phyloP scores from a whole-genome alignment of 30 jellyfish, hydroid and myxozoan species.

The Catostylus mosaicus region DNA sequence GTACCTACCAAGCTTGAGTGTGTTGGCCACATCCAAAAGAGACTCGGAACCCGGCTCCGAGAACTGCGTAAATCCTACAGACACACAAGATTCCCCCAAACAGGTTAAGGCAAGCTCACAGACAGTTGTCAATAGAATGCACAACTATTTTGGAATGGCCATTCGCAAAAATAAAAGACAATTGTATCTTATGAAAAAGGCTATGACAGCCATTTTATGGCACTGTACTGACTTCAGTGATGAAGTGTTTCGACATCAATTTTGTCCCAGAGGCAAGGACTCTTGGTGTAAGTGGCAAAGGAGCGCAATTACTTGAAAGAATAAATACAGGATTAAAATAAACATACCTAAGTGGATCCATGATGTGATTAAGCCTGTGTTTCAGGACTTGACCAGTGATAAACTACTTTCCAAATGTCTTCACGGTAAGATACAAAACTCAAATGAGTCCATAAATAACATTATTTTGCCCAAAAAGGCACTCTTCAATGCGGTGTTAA shows the following conservation, averaged over 20 bases:
- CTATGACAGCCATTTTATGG: constrained; percentile 49
- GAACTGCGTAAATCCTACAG: not conserved
- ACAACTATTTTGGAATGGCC: constrained; percentile 54
- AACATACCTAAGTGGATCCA: constrained; percentile 53
- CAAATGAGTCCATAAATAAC: constrained; percentile 17
- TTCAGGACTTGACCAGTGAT: constrained; percentile 17
- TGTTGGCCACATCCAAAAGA: constrained; percentile 38
- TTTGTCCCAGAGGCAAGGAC: constrained; percentile 43
- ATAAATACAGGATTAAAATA: not conserved
- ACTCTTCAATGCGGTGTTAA: constrained; percentile 16
- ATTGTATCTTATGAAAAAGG: constrained; percentile 44
- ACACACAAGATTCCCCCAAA: not conserved
- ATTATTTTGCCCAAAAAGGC: constrained; percentile 1
- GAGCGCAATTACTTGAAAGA: constrained; percentile 25
- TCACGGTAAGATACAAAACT: constrained; percentile 36
- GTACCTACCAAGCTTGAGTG: constrained; percentile 13
- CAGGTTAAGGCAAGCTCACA: constrained; percentile 43
- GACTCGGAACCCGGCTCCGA: constrained; percentile 27
- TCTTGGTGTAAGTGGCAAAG: constrained; percentile 57
- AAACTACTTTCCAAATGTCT: constrained; percentile 40
- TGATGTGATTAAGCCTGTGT: constrained; percentile 10
- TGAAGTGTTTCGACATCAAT: constrained; percentile 18
- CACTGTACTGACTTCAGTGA: constrained; percentile 53
- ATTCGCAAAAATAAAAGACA: constrained; percentile 35
- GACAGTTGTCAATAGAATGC: constrained; percentile 33